These are phyloP conservation scores for Cremastobaeus sp. DNA, from an alignment of 2,888 invertebrate genomes.

Conservation along the genomic window DNA sequence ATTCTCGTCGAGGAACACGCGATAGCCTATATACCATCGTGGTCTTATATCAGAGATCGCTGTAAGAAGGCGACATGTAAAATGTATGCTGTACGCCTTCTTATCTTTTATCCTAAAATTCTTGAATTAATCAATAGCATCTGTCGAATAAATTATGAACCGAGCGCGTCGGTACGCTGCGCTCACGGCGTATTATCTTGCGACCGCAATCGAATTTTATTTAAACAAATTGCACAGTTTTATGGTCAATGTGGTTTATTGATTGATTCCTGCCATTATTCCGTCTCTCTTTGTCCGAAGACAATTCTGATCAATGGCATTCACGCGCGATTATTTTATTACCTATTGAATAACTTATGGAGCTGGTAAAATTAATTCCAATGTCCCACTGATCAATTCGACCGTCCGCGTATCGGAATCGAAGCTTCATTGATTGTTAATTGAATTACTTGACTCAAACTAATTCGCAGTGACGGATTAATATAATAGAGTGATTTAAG, in stretches of 20 bases:
- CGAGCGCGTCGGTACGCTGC: constrained; percentile 10
- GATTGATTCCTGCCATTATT: constrained; percentile 13
- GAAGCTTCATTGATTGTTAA: constrained; percentile 7
- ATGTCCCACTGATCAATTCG: no score
- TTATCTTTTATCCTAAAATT: constrained; percentile 51
- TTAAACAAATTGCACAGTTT: constrained; percentile 21
- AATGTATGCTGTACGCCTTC: constrained; percentile 53
- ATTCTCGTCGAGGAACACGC: constrained; percentile 51
- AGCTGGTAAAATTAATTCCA: no score
- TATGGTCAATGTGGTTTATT: constrained; percentile 14
- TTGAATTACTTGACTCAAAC: constrained; percentile 22
- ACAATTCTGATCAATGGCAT: constrained; percentile 17
- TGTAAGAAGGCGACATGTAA: constrained; percentile 52
- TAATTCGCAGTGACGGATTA: constrained; percentile 24
- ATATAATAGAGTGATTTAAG: constrained; percentile 1
- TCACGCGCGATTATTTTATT: no score
- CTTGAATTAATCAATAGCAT: constrained; percentile 52
- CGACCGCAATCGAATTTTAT: constrained; percentile 31
- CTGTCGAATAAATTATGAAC: constrained; percentile 43
- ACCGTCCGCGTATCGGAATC: no score
- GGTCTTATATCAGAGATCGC: constrained; percentile 48
- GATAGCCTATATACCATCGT: constrained; percentile 45
- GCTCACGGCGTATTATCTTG: constrained; percentile 13
- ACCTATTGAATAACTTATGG: no score
- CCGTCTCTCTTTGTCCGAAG: not conserved